Base-by-base conservation (phyloP, 2,113 vertebrate species). In the Crotalus helleri region DNA sequence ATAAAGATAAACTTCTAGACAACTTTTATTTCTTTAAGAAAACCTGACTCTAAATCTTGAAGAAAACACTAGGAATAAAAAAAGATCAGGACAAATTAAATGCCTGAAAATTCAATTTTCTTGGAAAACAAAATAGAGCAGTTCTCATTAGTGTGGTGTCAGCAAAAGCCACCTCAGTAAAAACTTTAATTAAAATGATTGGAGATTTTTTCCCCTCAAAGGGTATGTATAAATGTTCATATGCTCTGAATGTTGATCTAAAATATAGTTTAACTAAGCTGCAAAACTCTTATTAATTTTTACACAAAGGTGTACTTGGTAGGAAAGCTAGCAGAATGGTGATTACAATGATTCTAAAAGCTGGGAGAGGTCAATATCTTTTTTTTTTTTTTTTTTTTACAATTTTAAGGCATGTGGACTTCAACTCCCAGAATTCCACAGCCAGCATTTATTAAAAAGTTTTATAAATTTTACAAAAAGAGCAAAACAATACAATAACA, bases 171-270 rank as follows among this genome's bases (percentile, higher is more conserved):
- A 93, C 92, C 86, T n/a, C 55, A 93, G 90, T 92, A 94, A 94
- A 93, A 39, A 74, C 85, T 94, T 95, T 96, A 96, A 96, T 96
- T 95, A 93, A 54, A 88, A 93, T 59, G 95, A 91, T 90, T 92
- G 33, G 88, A 91, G n/a, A 39, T 69, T 51, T 1, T 90, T 54
- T 0, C 12, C 26, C 12, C 2, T 94, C 94, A 85, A 13, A 94
- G 11, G 29, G 90, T 94, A 15, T 23, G 69, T 87, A 85, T 58
- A 55, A n/a, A 93, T 95, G 89, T 91, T 95, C 94, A 91, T 95
- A 54, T 69, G 93, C 44, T 74, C 17, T 87, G 51, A 93, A 39
- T 87, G 51, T 87, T 90, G 59, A 24, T 64, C n/a, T 88, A 94
- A 92, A 90, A 93, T 90, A 1, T 24, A 59, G 91, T 51, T 88